Base-by-base conservation (phyloP, 2,888 invertebrate genomes). In the Ectemnius cavifrons region DNA sequence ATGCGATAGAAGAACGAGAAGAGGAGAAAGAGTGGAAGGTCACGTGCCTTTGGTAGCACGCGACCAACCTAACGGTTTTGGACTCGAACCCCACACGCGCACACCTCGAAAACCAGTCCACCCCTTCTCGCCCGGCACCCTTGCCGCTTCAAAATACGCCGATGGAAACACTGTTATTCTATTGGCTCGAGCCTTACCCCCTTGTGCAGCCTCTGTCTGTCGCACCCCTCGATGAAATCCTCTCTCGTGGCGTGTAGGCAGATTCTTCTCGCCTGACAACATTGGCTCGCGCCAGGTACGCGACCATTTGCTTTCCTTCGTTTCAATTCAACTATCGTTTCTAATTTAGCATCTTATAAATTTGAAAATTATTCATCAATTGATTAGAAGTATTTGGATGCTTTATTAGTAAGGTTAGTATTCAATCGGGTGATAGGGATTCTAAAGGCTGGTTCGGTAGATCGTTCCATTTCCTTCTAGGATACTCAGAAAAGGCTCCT, bases 51-150 rank as follows among this genome's bases (percentile, higher is more conserved):
- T 79, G 74, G 77, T 83, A 88, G 90, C 90, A 90, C 90, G 90
- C 90, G 90, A 90, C 90, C 86, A 85, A 87, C 88, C 89, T 90
- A 90, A 90, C 90, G 90, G 90, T 90, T 90, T 90, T 87, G 84
- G 85, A 81, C 88, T 88, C 87, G 37, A 37, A 86, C 88, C 88
- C 88, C 85, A 86, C 86, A 76, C 83, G 75, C 37, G 37, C 37
- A 37, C 78, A 75, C 81, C 79, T 80, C 80, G 79, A 86, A 87
- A 87, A 89, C 87, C 88, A 89, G 87, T 89, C 88, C 89, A 88
- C 86, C 87, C 87, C 52, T 52, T 87, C 86, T 89, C 86, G 83
- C 80, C 85, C 83, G 82, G 83, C 88, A 86, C 88, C 88, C 87
- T 89, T 87, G 84, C 85, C 85, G 77, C 84, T 86, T 85, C 81